Evolutionary conservation across 2,113 vertebrate genomes (phyloP), one percentile per base, ranked within the genome.

Genomic region (human): DNA sequence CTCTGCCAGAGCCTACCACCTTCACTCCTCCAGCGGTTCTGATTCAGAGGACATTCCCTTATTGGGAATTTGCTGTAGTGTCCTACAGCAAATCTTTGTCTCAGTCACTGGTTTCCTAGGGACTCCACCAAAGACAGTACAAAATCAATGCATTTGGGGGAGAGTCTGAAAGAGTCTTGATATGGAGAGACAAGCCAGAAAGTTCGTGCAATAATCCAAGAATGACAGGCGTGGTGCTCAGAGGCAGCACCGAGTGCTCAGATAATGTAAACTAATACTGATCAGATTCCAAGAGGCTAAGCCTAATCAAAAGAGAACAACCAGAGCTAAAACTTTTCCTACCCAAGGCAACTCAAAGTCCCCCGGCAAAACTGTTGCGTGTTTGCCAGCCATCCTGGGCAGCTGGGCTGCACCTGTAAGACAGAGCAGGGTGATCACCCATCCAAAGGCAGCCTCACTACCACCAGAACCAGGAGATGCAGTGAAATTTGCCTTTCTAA

Each of bases 1-100:
- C 52, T 73, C 57, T 61, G 78, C 50, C 32, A 23, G 40, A 3
- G 2, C 20, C 14, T 27, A 22, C 43, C 22, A 38, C 20, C 25
- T 17, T n/a, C 8, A 27, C 45, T 20, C 8, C 40, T 27, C 11
- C 5, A 14, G 3, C 0, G 0, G 50, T 23, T 7, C 12, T n/a
- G n/a, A 85, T 35, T 22, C n/a, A 23, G 23, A 43, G 66, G 50
- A 64, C 18, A 18, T 16, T 48, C 38, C 14, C 50, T 22, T 64
- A 6, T 3, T 32, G 61, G 12, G 61, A 64, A 32, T 64, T 64
- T 32, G 12, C 27, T 64, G 27, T 30, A 73, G 89, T 50, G 32
- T 57, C n/a, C 55, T 23, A 70, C 0, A n/a, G 23, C 17, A 64
- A 27, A 35, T 9, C 48, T 32, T 17, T 6, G 22, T 23, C 57